Conservation (phyloP, 2,797 vertebrate species). For the Manis pentadactyla region DNA sequence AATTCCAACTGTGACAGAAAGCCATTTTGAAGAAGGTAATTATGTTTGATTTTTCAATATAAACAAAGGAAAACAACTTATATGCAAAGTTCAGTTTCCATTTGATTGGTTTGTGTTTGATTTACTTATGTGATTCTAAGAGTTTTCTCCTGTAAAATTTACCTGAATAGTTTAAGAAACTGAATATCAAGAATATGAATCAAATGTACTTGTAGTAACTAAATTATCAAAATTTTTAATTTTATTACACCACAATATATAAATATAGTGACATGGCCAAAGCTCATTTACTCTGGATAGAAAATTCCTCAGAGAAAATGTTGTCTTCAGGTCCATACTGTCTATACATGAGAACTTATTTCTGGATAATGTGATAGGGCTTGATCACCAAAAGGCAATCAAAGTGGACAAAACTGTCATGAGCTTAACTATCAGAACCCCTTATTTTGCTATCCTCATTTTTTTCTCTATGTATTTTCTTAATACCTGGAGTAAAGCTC, state of each 20-base stretch:
- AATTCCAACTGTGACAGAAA: slow-evolving; percentile 37
- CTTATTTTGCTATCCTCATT: background rate
- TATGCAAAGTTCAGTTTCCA: background rate
- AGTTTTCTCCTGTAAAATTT: background rate
- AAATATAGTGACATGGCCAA: background rate
- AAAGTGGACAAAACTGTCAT: background rate
- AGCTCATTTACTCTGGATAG: slow-evolving; percentile 55
- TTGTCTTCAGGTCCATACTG: slow-evolving; percentile 51
- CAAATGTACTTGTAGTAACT: background rate
- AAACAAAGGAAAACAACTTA: background rate
- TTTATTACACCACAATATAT: background rate
- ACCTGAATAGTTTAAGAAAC: background rate
- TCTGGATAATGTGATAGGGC: background rate
- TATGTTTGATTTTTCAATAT: slow-evolving; percentile 30
- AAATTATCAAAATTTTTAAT: background rate
- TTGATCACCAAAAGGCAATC: background rate
- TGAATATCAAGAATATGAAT: background rate
- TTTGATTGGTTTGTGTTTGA: background rate
- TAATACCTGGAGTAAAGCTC: background rate
- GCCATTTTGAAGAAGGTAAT: background rate
- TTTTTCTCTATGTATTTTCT: background rate
- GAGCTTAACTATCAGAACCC: background rate
- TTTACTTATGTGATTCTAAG: background rate
- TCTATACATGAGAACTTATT: slow-evolving; percentile 63
- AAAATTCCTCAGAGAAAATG: slow-evolving; percentile 44